These are phyloP conservation scores for Formicarius rufipectus DNA, from an alignment of 2,113 vertebrate genomes.

Conservation along the genomic window DNA sequence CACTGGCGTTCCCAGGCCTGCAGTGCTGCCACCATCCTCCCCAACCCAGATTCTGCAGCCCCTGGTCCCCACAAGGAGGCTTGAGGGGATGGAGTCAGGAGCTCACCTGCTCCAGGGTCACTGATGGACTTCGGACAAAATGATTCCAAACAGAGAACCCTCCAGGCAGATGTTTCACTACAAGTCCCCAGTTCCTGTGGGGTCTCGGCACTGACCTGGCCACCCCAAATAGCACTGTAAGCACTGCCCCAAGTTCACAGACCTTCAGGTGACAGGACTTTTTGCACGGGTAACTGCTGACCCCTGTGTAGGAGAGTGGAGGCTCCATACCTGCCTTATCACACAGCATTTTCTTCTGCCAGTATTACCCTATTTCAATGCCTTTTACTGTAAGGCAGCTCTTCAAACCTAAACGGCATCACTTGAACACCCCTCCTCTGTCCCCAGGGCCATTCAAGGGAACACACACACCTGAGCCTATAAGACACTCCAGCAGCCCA, in stretches of 20 bases:
- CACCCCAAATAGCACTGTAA: not conserved
- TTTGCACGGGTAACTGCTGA: accelerated
- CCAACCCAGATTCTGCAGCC: accelerated
- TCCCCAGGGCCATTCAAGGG: not conserved
- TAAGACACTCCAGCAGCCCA: not conserved
- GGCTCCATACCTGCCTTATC: not conserved
- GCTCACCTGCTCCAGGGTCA: not conserved
- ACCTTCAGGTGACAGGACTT: not conserved
- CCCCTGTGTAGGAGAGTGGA: not conserved
- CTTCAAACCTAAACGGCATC: not conserved
- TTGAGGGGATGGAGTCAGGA: not conserved
- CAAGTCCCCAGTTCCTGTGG: not conserved
- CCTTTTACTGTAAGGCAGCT: not conserved
- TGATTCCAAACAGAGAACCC: not conserved
- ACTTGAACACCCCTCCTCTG: not conserved
- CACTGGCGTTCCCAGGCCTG: not conserved
- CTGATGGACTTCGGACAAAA: accelerated
- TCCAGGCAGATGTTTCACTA: not conserved
- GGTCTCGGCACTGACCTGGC: not conserved
- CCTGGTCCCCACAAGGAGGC: accelerated
- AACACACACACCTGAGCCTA: accelerated
- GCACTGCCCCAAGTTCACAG: not conserved
- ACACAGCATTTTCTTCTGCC: not conserved
- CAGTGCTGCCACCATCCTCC: not conserved
- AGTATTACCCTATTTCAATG: not conserved